A percentile compares a stretch with the other conserved stretches of the same genome.
Conservation (phyloP, 2,888 invertebrate species). For the Emmelina monodactyla region DNA sequence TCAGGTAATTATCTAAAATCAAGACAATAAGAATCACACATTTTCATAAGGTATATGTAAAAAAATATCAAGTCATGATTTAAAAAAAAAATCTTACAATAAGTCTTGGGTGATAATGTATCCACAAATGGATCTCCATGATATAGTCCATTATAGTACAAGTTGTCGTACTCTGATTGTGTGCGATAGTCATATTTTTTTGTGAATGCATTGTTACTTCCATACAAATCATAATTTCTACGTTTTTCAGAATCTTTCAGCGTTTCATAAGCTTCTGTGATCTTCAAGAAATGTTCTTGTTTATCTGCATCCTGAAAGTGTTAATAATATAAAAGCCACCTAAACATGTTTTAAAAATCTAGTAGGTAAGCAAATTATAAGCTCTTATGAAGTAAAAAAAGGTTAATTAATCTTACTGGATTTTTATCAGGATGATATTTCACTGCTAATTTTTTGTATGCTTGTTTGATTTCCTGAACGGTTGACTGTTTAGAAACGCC, state of each 20-base stretch:
- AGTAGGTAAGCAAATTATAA: no score
- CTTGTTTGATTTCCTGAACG: constrained; percentile 74
- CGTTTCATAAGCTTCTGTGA: constrained; percentile 86
- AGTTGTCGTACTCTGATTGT: constrained; percentile 76
- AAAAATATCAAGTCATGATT: not conserved
- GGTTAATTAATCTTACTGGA: constrained; percentile 37
- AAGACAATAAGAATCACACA: constrained; percentile 1
- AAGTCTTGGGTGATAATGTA: constrained; percentile 76
- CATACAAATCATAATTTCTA: constrained; percentile 80
- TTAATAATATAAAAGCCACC: no score
- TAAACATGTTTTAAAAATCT: no score
- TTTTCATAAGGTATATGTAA: no score
- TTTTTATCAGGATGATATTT: constrained; percentile 80
- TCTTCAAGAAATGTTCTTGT: constrained; percentile 78
- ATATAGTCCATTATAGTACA: constrained; percentile 87
- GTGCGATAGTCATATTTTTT: constrained; percentile 66
- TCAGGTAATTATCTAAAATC: constrained; percentile 55
- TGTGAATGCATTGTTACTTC: constrained; percentile 66
- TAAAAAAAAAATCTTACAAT: constrained; percentile 56
- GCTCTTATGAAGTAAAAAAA: not conserved
- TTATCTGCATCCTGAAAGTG: constrained; percentile 73
- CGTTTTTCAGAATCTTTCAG: constrained; percentile 82
- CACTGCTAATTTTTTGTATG: constrained; percentile 80
- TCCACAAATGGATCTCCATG: constrained; percentile 85
- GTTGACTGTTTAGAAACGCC: constrained; percentile 72